A percentile compares a stretch with the other conserved stretches of the same genome.
Evolutionary conservation across 2,113 vertebrate genomes (phyloP).

Genomic region (Syngnathus typhle): DNA sequence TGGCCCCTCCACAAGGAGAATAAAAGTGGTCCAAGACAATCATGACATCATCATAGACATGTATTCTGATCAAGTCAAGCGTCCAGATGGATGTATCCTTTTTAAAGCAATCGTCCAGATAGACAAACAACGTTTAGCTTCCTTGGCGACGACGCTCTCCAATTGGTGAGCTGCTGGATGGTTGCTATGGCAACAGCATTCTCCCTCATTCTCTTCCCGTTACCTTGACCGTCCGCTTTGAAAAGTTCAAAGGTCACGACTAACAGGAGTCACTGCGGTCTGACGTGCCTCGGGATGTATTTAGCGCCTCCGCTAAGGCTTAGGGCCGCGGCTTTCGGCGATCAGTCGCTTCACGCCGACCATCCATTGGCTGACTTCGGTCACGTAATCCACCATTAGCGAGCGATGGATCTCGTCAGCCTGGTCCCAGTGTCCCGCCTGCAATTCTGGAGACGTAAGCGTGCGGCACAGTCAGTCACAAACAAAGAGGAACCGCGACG

Average conservation of each 20-base stretch:
- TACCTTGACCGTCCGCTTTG: background rate
- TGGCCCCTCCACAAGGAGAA: background rate
- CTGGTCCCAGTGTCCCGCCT: constrained; percentile 72
- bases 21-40: background rate
- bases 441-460: constrained; percentile 70
- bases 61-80: background rate
- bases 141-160: background rate
- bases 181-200: background rate
- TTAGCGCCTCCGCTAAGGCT: constrained; percentile 5
- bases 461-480: background rate
- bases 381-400: constrained; percentile 91
- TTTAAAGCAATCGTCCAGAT: background rate
- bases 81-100: background rate
- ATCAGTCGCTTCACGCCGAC: constrained; percentile 91
- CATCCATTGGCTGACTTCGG: constrained; percentile 96
- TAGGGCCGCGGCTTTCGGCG: constrained; percentile 68
- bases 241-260: background rate
- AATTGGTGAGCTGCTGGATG: background rate
- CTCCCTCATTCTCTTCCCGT: background rate
- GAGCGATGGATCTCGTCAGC: constrained; percentile 90
- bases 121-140: background rate
- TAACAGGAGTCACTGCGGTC: background rate
- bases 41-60: background rate
- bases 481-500: background rate
- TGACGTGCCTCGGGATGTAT: constrained; percentile 1